Base-by-base conservation (phyloP, 1,140 invertebrate genomes). In the Nephila pilipes region DNA sequence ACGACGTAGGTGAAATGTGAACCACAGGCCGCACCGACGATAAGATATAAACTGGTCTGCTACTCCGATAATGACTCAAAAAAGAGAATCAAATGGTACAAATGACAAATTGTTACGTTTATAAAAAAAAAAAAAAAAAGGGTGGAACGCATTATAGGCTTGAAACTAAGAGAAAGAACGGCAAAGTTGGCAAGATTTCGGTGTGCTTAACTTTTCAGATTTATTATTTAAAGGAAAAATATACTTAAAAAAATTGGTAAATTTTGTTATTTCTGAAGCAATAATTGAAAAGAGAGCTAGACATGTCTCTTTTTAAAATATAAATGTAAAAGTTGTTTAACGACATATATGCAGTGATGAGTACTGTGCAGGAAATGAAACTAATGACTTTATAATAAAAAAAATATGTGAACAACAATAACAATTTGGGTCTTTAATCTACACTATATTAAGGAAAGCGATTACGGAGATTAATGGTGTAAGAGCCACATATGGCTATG, bases 101-200 rank as follows among this genome's bases (percentile, higher is more conserved):
- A 75, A 75, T 75, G 69, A 75, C 69, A 75, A 75, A 75, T 75
- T 75, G 69, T 75, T 75, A 75, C 69, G 69, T 32, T 75, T 75
- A 75, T 36, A 75, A 75, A 75, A n/a, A n/a, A n/a, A n/a, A n/a
- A n/a, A n/a, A n/a, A n/a, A n/a, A n/a, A n/a, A 75, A 75, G 14
- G 69, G 29, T 75, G 69, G 69, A 75, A 75, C 29, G 29, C 69
- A 75, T 75, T 75, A 75, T 32, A 29, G 25, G 69, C n/a, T 18
- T 75, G 69, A 3, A 22, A 20, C 29, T 36, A 36, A 75, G 18
- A 75, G 69, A 75, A 75, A 29, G 29, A 75, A 32, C 16, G 5
- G 69, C 32, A 18, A 20, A 75, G 69, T 75, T 75, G 69, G 69
- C 69, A 4, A 75, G 16, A 32, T 32, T 75, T 32, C 20, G 18